These are phyloP conservation scores for Wasmannia auropunctata DNA, from an alignment of 1,140 invertebrate species.

Conservation along the genomic window DNA sequence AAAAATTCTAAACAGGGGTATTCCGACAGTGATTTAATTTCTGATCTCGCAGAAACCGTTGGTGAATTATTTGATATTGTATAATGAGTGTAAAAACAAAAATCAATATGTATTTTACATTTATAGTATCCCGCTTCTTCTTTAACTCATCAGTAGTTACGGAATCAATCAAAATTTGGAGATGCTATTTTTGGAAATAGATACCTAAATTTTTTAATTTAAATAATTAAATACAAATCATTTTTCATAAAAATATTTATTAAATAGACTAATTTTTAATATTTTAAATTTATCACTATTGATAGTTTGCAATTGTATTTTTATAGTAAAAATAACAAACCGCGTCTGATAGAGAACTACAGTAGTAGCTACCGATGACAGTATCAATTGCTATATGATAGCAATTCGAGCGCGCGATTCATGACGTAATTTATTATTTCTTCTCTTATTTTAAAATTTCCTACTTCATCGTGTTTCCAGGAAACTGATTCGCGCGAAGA, in stretches of 20 bases:
- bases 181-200: neutral
- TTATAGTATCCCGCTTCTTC: neutral
- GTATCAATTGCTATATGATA: conserved; percentile 19
- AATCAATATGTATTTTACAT: neutral
- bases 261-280: neutral
- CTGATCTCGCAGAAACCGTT: conserved; percentile 25
- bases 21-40: conserved; percentile 15
- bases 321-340: neutral
- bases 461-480: neutral
- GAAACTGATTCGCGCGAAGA: conserved; percentile 40
- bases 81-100: neutral
- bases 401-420: neutral
- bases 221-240: neutral
- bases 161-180: neutral
- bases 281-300: neutral
- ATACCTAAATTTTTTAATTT: neutral
- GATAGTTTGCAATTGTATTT: neutral
- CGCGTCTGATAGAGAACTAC: no score
- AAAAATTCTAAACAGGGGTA: conserved; percentile 2
- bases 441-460: conserved; percentile 19
- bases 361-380: neutral
- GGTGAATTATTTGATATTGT: conserved; percentile 26
- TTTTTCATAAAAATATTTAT: neutral
- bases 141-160: neutral
- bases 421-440: conserved; percentile 36